phyloP scores from a whole-genome alignment of 1,140 invertebrate genomes.

The Pseudachorutes palmiensis region DNA sequence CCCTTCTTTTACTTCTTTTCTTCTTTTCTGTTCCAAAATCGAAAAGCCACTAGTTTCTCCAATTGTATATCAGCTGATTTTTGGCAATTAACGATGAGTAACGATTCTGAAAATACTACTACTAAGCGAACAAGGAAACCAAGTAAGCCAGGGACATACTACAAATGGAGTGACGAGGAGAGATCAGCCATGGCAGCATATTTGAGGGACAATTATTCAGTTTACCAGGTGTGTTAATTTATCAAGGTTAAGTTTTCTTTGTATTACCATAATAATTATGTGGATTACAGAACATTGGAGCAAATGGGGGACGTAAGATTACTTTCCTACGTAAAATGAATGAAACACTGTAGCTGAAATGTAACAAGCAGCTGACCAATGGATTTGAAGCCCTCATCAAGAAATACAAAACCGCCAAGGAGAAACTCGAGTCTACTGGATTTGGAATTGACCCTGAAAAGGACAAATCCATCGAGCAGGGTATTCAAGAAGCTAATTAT shows the following conservation, averaged over 20 bases:
- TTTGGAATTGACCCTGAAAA: constrained; percentile 10
- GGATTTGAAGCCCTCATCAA: constrained; percentile 3
- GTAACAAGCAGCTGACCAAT: constrained; percentile 10
- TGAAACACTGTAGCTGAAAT: neutral
- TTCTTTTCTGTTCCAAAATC: too few relatives aligned
- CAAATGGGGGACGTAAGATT: neutral
- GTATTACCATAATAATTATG: neutral
- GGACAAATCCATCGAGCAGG: neutral
- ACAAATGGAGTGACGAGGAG: neutral
- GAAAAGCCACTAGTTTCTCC: too few relatives aligned
- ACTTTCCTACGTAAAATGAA: neutral
- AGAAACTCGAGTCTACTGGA: constrained; percentile 11
- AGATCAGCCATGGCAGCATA: neutral
- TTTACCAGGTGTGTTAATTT: neutral
- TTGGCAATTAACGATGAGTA: too few relatives aligned
- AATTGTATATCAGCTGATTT: too few relatives aligned
- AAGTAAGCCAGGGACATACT: too few relatives aligned
- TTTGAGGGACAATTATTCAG: neutral
- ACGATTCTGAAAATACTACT: too few relatives aligned
- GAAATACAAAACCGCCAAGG: constrained; percentile 11
- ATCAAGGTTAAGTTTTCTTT: neutral
- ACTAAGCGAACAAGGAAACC: too few relatives aligned
- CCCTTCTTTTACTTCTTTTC: too few relatives aligned
- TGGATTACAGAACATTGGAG: neutral
- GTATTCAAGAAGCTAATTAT: too few relatives aligned